Evolutionary conservation across 2,797 vertebrate genomes (phyloP).

Genomic region (Limnodromus scolopaceus): DNA sequence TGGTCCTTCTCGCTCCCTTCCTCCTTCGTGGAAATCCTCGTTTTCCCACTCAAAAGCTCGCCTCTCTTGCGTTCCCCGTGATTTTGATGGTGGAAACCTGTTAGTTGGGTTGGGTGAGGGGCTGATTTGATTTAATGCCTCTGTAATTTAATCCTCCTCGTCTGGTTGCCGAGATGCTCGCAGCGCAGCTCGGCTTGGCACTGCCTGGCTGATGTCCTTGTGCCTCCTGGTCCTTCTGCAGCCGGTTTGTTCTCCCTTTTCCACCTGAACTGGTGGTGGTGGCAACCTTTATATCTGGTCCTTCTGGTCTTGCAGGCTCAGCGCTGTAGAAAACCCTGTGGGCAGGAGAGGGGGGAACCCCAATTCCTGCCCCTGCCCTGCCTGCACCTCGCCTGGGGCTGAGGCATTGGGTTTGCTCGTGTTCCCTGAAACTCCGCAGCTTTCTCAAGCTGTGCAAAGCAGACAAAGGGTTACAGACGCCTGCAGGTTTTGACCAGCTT

Average conservation of each 20-base stretch:
- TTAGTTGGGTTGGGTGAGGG: neutral
- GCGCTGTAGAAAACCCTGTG: accelerated
- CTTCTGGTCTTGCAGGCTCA: neutral
- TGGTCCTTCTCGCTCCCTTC: accelerated
- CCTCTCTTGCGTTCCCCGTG: accelerated
- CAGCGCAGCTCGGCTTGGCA: neutral
- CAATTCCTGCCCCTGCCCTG: neutral
- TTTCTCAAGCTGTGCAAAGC: accelerated
- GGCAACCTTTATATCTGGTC: neutral
- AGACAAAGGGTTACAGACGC: neutral
- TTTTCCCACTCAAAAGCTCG: neutral
- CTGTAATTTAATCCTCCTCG: too few species aligned
- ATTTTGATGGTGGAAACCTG: neutral
- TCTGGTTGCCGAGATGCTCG: neutral
- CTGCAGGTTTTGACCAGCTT: neutral
- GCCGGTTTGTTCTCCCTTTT: neutral
- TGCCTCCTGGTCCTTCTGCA: neutral
- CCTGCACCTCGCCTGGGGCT: accelerated
- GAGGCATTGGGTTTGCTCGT: accelerated
- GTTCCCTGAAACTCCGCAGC: neutral
- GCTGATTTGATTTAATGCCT: neutral
- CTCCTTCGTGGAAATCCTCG: accelerated
- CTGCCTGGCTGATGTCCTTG: neutral
- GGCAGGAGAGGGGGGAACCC: neutral
- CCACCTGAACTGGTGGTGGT: neutral